A percentile compares a stretch with the other conserved stretches of the same genome.
phyloP scores from a whole-genome alignment of 2,888 invertebrate genomes.

The Plusia festucae region DNA sequence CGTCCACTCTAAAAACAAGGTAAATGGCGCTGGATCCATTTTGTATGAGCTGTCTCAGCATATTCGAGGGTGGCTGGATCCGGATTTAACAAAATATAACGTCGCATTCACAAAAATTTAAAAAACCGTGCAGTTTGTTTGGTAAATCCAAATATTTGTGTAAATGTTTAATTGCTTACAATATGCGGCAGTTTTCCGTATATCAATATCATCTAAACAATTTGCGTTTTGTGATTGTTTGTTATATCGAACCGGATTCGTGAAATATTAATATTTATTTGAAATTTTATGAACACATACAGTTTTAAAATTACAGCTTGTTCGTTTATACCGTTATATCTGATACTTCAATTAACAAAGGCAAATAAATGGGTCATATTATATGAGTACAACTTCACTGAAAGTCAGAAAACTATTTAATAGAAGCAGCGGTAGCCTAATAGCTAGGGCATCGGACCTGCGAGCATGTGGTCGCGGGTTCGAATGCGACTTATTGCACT shows the following conservation, averaged over 20 bases:
- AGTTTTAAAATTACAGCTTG: neutral
- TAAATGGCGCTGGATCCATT: conserved; percentile 71
- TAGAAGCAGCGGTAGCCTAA: too few relatives aligned
- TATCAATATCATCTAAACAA: conserved; percentile 44
- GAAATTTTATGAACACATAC: neutral
- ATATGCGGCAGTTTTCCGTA: conserved; percentile 29
- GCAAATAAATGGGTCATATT: neutral
- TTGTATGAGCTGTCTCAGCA: conserved; percentile 78
- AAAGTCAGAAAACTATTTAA: neutral
- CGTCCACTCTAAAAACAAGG: conserved; percentile 66
- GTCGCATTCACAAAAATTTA: conserved; percentile 70
- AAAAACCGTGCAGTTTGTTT: conserved; percentile 59
- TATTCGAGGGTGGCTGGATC: conserved; percentile 46
- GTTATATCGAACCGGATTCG: conserved; percentile 51
- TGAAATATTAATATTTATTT: conserved; percentile 2
- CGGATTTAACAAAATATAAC: conserved; percentile 63
- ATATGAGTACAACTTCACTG: conserved; percentile 2
- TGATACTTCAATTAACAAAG: too few relatives aligned
- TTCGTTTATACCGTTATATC: neutral
- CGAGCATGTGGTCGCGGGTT: too few relatives aligned
- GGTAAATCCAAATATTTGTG: conserved; percentile 47
- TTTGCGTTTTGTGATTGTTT: conserved; percentile 45
- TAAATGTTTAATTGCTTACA: conserved; percentile 46
- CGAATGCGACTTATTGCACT: too few relatives aligned
- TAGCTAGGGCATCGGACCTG: too few relatives aligned